These are phyloP conservation scores for Natrix natrix DNA, from an alignment of 2,797 vertebrate species.

Conservation along the genomic window DNA sequence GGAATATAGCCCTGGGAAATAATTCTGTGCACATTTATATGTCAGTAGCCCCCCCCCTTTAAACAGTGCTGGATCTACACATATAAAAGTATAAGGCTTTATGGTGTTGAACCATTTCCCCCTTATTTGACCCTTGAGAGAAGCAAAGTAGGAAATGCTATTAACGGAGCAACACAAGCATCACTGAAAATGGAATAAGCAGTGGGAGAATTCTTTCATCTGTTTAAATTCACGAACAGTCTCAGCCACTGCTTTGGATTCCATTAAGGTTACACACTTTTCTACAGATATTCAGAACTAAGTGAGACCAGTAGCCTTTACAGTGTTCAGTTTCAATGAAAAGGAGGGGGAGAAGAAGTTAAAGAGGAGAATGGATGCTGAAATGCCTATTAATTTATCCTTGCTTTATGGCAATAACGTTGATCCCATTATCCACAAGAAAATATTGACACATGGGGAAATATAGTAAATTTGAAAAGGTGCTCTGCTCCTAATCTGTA, in stretches of 20 bases:
- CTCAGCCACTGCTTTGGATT: slow-evolving; percentile 53
- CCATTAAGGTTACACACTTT: slow-evolving; percentile 30
- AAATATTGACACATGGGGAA: slow-evolving; percentile 50
- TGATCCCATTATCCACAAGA: slow-evolving; percentile 57
- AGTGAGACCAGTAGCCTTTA: slow-evolving; percentile 50
- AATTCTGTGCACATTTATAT: neutral
- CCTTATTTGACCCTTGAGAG: slow-evolving; percentile 72
- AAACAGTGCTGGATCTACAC: neutral
- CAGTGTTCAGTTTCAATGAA: slow-evolving; percentile 37
- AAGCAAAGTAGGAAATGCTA: slow-evolving; percentile 67
- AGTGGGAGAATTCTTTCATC: slow-evolving; percentile 69
- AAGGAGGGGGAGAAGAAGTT: neutral
- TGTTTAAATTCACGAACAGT: slow-evolving; percentile 62
- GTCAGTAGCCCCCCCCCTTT: neutral
- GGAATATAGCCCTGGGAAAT: neutral
- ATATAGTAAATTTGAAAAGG: slow-evolving; percentile 53
- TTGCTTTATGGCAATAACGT: slow-evolving; percentile 47
- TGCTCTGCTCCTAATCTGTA: neutral
- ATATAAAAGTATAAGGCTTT: neutral
- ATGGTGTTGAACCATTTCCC: slow-evolving; percentile 49
- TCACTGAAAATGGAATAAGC: slow-evolving; percentile 68
- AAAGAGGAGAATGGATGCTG: neutral
- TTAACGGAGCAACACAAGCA: slow-evolving; percentile 73
- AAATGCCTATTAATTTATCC: slow-evolving; percentile 63
- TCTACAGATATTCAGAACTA: slow-evolving; percentile 38